Evolutionary conservation across 2,888 invertebrate genomes (phyloP).

Genomic region (Monochamus alternatus): DNA sequence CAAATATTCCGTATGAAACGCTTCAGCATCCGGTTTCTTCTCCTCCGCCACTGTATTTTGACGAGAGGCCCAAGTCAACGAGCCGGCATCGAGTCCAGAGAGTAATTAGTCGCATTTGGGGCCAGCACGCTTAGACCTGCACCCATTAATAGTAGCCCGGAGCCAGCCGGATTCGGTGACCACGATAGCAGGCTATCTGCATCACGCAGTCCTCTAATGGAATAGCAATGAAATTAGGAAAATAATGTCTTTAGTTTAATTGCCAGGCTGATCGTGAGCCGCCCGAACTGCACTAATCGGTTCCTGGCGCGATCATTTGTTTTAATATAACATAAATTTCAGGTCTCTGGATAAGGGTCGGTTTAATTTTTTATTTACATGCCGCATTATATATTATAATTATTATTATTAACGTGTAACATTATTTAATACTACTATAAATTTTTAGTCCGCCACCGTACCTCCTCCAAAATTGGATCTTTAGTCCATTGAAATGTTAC

Average conservation of each 20-base stretch:
- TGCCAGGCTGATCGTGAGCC: conserved; percentile 59
- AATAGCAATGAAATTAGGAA: conserved; percentile 72
- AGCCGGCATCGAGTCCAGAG: conserved; percentile 38
- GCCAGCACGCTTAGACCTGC: conserved; percentile 51
- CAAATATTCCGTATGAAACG: no score
- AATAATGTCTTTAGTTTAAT: conserved; percentile 72
- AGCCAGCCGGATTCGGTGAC: conserved; percentile 55
- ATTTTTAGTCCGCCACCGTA: no score
- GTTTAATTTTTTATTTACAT: no score
- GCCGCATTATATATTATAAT: no score
- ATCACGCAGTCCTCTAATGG: conserved; percentile 71
- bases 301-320: not conserved
- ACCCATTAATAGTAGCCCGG: conserved; percentile 63
- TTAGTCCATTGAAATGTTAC: no score
- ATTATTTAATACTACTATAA: no score
- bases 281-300: conserved; percentile 39
- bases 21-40: not conserved
- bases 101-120: conserved; percentile 61
- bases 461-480: no score
- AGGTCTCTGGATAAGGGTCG: no score
- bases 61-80: conserved; percentile 36
- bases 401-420: no score
- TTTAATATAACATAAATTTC: conserved; percentile 6
- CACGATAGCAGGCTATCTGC: conserved; percentile 67
- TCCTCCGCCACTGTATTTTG: conserved; percentile 23